Percentiles rank a stretch among this genome's conserved stretches.
Conservation (phyloP, 2,888 invertebrate genomes). For the Eurytoma californica region DNA sequence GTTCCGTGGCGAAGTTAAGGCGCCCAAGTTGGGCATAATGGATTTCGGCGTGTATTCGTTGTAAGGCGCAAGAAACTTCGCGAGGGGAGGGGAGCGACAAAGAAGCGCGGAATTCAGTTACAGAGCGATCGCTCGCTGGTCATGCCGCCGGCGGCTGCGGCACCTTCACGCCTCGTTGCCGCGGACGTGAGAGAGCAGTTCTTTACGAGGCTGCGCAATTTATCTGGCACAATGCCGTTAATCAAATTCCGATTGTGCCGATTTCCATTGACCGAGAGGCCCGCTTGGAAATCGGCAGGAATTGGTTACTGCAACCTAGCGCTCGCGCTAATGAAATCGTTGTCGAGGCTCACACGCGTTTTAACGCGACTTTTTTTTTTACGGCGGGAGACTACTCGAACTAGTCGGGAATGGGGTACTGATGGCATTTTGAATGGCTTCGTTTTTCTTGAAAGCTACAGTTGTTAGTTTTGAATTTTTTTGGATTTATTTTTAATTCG, state of each 20-base stretch:
- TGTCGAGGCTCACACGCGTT: background rate
- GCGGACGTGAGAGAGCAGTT: conserved; percentile 41
- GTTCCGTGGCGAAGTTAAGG: background rate
- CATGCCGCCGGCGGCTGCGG: background rate
- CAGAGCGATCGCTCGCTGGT: background rate
- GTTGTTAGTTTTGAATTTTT: too few species aligned
- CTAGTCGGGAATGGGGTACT: too few species aligned
- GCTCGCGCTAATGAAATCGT: conserved; percentile 19
- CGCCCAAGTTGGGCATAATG: conserved; percentile 29
- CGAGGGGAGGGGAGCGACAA: conserved; percentile 37
- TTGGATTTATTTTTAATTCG: too few species aligned
- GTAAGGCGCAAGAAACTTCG: conserved; percentile 21
- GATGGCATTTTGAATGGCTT: too few species aligned
- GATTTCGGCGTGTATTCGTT: conserved; percentile 37
- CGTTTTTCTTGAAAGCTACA: too few species aligned
- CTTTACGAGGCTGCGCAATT: conserved; percentile 48
- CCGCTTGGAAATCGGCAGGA: conserved; percentile 13
- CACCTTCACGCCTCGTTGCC: conserved; percentile 41
- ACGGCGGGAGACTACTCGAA: too few species aligned
- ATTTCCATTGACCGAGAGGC: conserved; percentile 36
- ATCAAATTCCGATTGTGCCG: conserved; percentile 48
- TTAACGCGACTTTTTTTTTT: background rate
- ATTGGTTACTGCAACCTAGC: conserved; percentile 16
- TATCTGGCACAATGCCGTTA: conserved; percentile 46
- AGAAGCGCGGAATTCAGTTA: conserved; percentile 43